Evolutionary conservation across 2,113 vertebrate genomes (phyloP), one percentile per base, ranked within the genome.

Genomic region (Gallinago media): DNA sequence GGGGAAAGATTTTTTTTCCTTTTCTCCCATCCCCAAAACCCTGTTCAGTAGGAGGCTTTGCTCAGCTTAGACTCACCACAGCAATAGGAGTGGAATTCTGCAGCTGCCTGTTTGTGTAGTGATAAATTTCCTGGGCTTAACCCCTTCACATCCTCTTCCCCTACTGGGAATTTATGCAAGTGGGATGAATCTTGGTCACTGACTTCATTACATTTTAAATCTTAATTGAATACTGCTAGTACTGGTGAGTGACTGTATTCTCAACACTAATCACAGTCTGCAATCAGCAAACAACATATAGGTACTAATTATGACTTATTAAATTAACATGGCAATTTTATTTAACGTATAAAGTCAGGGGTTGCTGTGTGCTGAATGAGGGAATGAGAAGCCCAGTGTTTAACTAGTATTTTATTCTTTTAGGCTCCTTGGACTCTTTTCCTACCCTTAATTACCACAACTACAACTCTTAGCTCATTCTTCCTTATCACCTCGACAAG

Each of bases 131-230:
- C 76, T 71, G 52, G 61, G 44, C 68, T 95, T 93, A 95, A 96
- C 88, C 94, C 93, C 76, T 96, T 85, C 85, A 67, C 83, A 95
- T 95, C 79, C 78, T 88, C 72, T 95, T 94, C 42, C 63, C 52
- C 72, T 67, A 3, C 20, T 54, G 42, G 79, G 85, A 88, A 93
- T 82, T 92, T 67, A 14, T 56, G 72, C 58, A 83, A 94, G 75
- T 67, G 65, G 79, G 61, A 55, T 78, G 68, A 88, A 40, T 88
- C 83, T 85, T 83, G 59, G 58, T 32, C 76, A 72, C 38, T 72
- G 85, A n/a, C 31, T 55, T 71, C 44, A 80, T 77, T 80, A 59
- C 23, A 74, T 95, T 85, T 61, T 3, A 90, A 90, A 83, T 81
- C 72, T 73, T 88, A 90, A 90, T 42, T 92, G 82, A 90, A 88